Evolutionary conservation across 2,113 vertebrate species (phyloP), one percentile per base, ranked within the genome.

Genomic region (Felis catus): DNA sequence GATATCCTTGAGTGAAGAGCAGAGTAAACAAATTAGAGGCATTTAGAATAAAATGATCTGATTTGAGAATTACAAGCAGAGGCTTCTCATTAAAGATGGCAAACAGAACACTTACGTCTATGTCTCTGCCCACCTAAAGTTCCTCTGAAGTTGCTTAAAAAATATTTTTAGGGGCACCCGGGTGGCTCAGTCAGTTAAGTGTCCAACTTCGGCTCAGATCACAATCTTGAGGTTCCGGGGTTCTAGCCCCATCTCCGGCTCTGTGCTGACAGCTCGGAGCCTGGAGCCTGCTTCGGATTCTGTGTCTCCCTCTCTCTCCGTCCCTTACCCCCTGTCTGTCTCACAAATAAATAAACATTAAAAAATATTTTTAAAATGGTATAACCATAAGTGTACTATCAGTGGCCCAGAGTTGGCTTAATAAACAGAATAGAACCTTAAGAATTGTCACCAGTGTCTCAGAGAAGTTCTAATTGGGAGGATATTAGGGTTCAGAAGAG

Each of bases 1-100:
- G 85, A 96, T 95, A 98, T 91, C 95, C 45, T 94, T 66, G 48
- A 92, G 27, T 51, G 93, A 98, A 91, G 91, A 96, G 86, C 27
- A 5, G 45, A 55, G 16, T 27, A 97, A 95, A 18, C 19, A 89
- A 51, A 70, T 58, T 10, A 7, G 33, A 95, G 74, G 14, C 83
- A 61, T n/a, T 76, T 36, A 55, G 11, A 93, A 86, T 80, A 36
- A 84, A 41, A 39, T 33, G 45, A 66, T 91, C 51, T 51, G 66
- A 84, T 76, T 11, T 80, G 45, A 87, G 55, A 58, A 92, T 31
- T 25, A 80, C 8, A 45, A 29, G 5, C 16, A 12, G 19, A 94
- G 11, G 1, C 13, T 92, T 86, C 58, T 61, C n/a, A 48, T 48
- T 73, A 29, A 65, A 66, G 16, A 66, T n/a, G 21, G 41, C 0